Percentiles rank a stretch among this genome's conserved stretches.
Evolutionary conservation across 2,888 invertebrate genomes (phyloP).

Genomic region (Dione vanillae): DNA sequence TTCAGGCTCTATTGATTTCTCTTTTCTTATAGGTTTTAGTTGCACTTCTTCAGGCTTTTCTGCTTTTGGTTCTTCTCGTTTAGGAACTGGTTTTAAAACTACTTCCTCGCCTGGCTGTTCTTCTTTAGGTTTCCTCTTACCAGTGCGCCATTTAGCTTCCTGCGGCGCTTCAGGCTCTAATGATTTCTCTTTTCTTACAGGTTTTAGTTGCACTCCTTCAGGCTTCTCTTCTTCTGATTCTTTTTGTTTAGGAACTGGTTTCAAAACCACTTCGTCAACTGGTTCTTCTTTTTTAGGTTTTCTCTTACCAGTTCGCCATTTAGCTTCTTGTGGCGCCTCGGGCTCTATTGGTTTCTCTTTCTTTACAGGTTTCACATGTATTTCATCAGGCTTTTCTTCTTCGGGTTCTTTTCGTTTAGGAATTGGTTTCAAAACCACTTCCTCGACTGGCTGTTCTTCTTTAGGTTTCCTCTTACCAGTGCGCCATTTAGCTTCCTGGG

Average conservation of each 20-base stretch:
- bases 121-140: constrained; percentile 55
- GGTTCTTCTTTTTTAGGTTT: constrained; percentile 54
- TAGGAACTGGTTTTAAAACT: constrained; percentile 69
- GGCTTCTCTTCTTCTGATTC: constrained; percentile 55
- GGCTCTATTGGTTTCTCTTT: no score
- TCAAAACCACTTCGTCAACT: no score
- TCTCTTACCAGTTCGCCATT: constrained; percentile 26
- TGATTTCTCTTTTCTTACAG: constrained; percentile 37
- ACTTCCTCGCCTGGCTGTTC: constrained; percentile 72
- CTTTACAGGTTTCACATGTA: no score
- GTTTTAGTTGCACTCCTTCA: constrained; percentile 1
- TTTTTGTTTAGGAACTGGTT: no score
- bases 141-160: constrained; percentile 56
- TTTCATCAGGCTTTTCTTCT: no score
- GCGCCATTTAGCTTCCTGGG: no score
- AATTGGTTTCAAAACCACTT: no score
- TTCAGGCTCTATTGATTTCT: no score
- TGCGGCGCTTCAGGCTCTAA: constrained; percentile 56
- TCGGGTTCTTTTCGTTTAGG: no score
- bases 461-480: no score
- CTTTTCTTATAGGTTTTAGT: constrained; percentile 18
- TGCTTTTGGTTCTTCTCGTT: constrained; percentile 59
- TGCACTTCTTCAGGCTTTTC: constrained; percentile 65
- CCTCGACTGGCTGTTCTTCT: no score
- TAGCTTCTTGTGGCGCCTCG: no score